Base-by-base conservation (phyloP, 1,140 invertebrate species). In the Magallana angulata region DNA sequence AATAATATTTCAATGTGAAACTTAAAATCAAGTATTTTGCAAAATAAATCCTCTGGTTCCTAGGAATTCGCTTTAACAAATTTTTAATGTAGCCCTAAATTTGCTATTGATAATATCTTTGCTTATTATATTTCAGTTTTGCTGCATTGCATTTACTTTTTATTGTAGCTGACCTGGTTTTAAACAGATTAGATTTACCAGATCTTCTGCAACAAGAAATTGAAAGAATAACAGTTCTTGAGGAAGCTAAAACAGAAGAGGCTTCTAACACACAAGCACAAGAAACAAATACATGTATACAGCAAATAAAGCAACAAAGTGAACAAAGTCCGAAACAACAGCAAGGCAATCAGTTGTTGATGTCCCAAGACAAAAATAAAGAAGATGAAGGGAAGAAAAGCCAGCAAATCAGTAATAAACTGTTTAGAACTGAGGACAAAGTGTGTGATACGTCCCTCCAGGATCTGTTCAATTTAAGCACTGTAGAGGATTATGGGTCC, bases 401-500 rank as follows among this genome's bases (percentile, higher is more conserved):
- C 36, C 30, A 30, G 24, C 24, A 36, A 5, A 76, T 76, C 30
- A 30, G 8, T 18, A 76, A 18, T 24, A 12, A 30, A 18, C 11
- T 76, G 8, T 30, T 30, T 30, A 30, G 36, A 62, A 24, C 18
- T 11, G 24, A 76, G 24, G 68, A 76, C 8, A 76, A 30, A 12
- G 14, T 76, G 24, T 76, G 68, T 76, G 68, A 76, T 30, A 76
- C 8, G 8, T 76, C 68, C 24, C 68, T 76, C 30, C 68, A 76
- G 18, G 68, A 76, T 24, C 36, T 76, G 24, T 76, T 76, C 24
- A 76, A 76, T 30, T 12, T 12, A 2, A 76, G 68, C 24, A 36
- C 68, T 30, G 24, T 24, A 48, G 68, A 76, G 0, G 24, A 12
- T 8, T 24, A 76, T 30, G 3, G 24, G 24, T 30, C 68, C 6